These are phyloP conservation scores for Rousettus leschenaultii DNA, from an alignment of 2,113 vertebrate genomes.

Conservation along the genomic window DNA sequence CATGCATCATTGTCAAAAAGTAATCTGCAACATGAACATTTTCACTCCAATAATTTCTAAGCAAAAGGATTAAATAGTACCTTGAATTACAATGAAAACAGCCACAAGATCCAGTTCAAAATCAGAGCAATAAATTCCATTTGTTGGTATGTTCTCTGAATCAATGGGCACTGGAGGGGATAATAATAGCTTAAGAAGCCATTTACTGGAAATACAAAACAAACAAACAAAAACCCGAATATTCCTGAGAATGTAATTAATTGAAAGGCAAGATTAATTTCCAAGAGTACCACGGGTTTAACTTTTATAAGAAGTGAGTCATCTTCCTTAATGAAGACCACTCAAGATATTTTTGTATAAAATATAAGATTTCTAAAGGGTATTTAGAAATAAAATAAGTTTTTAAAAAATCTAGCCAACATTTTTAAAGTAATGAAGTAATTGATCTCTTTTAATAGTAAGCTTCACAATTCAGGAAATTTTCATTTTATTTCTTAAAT, in stretches of 20 bases:
- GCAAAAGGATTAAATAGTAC: slow-evolving; percentile 65
- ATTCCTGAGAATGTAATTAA: slow-evolving; percentile 59
- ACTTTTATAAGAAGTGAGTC: slow-evolving; percentile 18
- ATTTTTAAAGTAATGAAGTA: slow-evolving; percentile 20
- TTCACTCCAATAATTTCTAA: slow-evolving; percentile 57
- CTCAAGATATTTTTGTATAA: background rate
- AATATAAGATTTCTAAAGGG: background rate
- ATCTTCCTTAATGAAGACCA: background rate
- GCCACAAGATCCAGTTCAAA: slow-evolving; percentile 61
- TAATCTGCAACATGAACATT: slow-evolving; percentile 73
- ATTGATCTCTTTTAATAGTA: background rate
- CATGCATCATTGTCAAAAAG: slow-evolving; percentile 80
- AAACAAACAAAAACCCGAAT: slow-evolving; percentile 34
- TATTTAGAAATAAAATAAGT: background rate
- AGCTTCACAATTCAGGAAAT: background rate
- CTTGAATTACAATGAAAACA: slow-evolving; percentile 70
- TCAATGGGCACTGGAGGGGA: slow-evolving; percentile 31
- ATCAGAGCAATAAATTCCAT: slow-evolving; percentile 69
- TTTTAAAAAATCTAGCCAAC: background rate
- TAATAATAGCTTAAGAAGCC: slow-evolving; percentile 60
- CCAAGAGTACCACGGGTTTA: slow-evolving; percentile 15
- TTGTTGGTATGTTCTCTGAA: slow-evolving; percentile 54
- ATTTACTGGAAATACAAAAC: slow-evolving; percentile 44
- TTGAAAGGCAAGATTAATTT: slow-evolving; percentile 55
- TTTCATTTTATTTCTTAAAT: background rate